These are phyloP conservation scores for Poecilia latipinna DNA, from an alignment of 2,113 vertebrate species.

Conservation along the genomic window DNA sequence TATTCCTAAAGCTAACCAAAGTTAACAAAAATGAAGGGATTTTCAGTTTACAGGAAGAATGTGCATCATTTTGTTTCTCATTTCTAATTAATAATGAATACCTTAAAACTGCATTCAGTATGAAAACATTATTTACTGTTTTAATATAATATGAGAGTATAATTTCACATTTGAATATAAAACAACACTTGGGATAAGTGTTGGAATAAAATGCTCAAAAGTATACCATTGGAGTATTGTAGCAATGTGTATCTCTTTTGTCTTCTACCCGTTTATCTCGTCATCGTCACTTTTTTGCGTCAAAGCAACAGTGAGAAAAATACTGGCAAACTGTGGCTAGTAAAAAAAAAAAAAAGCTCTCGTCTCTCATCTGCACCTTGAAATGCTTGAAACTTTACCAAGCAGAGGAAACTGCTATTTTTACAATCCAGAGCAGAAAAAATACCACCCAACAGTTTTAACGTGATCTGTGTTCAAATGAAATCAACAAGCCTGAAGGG, in stretches of 20 bases:
- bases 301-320: not conserved
- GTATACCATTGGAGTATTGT: not conserved
- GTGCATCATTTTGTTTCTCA: not conserved
- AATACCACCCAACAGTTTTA: conserved; percentile 12
- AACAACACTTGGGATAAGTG: too few species aligned
- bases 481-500: conserved; percentile 32
- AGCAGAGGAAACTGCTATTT: conserved; percentile 11
- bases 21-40: not conserved
- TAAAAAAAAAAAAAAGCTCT: not conserved
- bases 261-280: not conserved
- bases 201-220: too few species aligned
- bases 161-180: too few species aligned
- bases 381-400: not conserved
- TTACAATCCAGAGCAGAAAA: conserved; percentile 13
- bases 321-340: too few species aligned
- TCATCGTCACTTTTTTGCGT: not conserved
- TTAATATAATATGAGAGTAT: too few species aligned
- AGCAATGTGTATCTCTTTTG: not conserved
- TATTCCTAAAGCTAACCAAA: not conserved
- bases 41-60: not conserved
- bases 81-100: not conserved
- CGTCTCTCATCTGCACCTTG: not conserved
- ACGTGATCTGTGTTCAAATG: conserved; percentile 32
- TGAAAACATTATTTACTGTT: too few species aligned
- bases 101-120: not conserved